Evolutionary conservation across 2,888 invertebrate genomes (phyloP), one percentile per base, ranked within the genome.

Genomic region (Drosophila percnosoma): DNA sequence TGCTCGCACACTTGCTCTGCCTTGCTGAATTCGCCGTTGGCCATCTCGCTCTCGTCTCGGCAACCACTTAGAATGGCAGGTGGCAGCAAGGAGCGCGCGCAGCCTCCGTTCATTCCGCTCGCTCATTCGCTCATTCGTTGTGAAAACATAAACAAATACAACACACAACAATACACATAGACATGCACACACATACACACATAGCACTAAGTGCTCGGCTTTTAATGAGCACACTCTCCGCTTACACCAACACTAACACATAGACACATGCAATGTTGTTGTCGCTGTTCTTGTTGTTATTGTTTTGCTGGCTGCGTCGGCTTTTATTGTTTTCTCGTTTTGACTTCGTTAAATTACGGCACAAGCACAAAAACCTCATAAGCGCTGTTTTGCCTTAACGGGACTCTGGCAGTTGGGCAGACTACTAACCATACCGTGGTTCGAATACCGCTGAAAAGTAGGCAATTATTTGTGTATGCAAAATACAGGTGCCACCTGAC

Each of bases 321-420:
- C 62, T 63, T 85, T 90, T 91, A 90, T 90, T 91, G 91, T 91
- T 89, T 89, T 85, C 87, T 82, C 85, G 83, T 87, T 90, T 91
- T 90, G 89, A 92, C 91, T 88, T 91, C 82, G 92, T 91, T 91
- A 92, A 92, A 92, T 92, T 92, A 91, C 90, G 83, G 83, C 90
- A 91, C 87, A 91, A 87, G 78, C 90, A 91, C 85, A 91, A 89
- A 89, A 89, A 80, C 84, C 74, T 76, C 62, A 78, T 75, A 77
- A 87, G 53, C 80, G 78, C 66, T 75, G 75, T 76, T 73, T 75
- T 74, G 67, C 52, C 52, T 78, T 72, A 55, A 59, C 81, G 40
- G 38, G 51, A 38, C 38, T 36, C 27, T 55, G 57, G 36, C 45
- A 31, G 29, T 58, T 57, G 33, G 62, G 24, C 65, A 54, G 58